These are phyloP conservation scores for Antheraea mylitta DNA, from an alignment of 1,140 invertebrate species.

Conservation along the genomic window DNA sequence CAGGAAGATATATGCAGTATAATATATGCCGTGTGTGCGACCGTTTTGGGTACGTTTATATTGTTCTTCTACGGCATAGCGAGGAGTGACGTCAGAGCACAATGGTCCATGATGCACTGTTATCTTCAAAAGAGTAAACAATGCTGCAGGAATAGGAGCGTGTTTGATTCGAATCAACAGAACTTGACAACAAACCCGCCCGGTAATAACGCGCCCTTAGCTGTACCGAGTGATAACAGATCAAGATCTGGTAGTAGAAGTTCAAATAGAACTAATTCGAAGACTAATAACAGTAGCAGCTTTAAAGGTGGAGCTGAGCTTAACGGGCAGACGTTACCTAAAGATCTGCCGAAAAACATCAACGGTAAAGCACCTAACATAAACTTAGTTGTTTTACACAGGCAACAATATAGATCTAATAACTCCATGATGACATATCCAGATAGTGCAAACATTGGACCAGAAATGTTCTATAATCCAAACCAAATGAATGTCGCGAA, in stretches of 20 bases:
- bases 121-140: conserved; percentile 81
- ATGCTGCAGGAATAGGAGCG: conserved; percentile 82
- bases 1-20: conserved; percentile 90
- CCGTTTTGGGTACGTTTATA: conserved; percentile 89
- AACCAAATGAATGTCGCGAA: conserved; percentile 94
- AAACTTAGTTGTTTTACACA: conserved; percentile 84
- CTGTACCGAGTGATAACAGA: conserved; percentile 74
- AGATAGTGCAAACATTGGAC: conserved; percentile 79
- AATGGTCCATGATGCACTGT: conserved; percentile 84
- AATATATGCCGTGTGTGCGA: conserved; percentile 85
- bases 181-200: conserved; percentile 73
- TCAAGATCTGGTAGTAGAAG: conserved; percentile 82
- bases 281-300: conserved; percentile 78
- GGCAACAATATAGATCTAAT: conserved; percentile 85
- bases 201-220: conserved; percentile 53
- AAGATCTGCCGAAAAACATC: conserved; percentile 62
- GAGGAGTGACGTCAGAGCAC: conserved; percentile 88
- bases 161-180: conserved; percentile 82
- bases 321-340: conserved; percentile 70
- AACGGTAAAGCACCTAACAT: conserved; percentile 77
- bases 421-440: conserved; percentile 85
- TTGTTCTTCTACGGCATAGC: conserved; percentile 92
- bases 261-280: conserved; percentile 78
- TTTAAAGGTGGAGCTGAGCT: conserved; percentile 78
- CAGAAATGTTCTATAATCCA: conserved; percentile 94